These are phyloP conservation scores for Thermophis baileyi DNA, from an alignment of 2,113 vertebrate genomes.

Conservation along the genomic window DNA sequence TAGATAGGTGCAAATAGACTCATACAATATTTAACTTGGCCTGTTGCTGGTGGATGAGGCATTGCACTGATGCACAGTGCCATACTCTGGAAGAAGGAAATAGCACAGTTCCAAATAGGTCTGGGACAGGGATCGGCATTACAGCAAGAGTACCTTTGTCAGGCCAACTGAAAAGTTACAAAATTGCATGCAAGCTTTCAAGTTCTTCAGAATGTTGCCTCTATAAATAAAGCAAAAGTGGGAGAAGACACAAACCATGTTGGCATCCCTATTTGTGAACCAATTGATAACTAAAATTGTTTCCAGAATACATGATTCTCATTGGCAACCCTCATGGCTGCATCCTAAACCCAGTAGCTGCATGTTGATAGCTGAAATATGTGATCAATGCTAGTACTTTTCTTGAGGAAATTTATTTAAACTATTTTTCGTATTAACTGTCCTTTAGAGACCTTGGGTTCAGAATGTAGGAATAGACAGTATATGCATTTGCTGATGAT, in stretches of 20 bases:
- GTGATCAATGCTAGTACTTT: not conserved
- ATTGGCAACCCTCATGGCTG: not conserved
- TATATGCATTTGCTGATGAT: not conserved
- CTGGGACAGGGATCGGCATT: not conserved
- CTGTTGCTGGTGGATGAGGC: not conserved
- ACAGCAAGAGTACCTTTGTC: not conserved
- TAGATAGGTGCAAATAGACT: not conserved
- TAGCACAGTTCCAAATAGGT: not conserved
- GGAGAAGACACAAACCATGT: not conserved
- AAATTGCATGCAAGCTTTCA: not conserved
- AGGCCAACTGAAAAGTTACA: not conserved
- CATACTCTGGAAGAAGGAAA: not conserved
- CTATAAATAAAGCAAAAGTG: not conserved
- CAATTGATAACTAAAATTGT: not conserved
- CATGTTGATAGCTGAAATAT: not conserved
- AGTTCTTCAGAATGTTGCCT: not conserved
- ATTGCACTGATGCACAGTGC: accelerated
- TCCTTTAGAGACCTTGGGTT: not conserved
- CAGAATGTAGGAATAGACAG: not conserved
- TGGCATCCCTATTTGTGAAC: not conserved
- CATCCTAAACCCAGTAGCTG: not conserved
- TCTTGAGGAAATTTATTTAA: not conserved
- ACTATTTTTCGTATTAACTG: not conserved
- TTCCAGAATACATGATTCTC: not conserved
- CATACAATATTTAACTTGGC: not conserved